These are phyloP conservation scores for Nomada flava DNA, from an alignment of 2,888 invertebrate species.

Conservation along the genomic window DNA sequence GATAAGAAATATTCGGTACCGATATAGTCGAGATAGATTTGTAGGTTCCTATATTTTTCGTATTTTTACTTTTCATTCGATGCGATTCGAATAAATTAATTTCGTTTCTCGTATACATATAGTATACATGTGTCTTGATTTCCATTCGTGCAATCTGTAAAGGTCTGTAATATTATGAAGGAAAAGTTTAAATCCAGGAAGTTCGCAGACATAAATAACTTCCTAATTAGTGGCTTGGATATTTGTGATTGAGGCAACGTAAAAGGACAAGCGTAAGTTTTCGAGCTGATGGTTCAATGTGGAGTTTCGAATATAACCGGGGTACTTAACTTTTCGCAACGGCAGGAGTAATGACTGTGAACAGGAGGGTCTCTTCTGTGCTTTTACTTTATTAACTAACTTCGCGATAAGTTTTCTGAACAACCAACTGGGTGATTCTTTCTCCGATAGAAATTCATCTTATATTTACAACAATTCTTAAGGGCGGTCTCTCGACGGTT, in stretches of 20 bases:
- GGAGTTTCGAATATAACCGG: constrained; percentile 16
- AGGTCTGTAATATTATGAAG: neutral
- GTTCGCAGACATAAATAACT: constrained; percentile 18
- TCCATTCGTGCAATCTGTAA: neutral
- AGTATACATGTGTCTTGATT: neutral
- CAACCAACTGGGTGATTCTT: neutral
- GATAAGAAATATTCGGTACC: constrained; percentile 30
- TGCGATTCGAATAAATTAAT: neutral
- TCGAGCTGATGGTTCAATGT: constrained; percentile 10
- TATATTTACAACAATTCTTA: neutral
- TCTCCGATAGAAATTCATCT: neutral
- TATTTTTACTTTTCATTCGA: too few species aligned
- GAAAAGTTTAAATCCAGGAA: neutral
- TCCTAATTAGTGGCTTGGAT: constrained; percentile 19
- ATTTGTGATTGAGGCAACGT: constrained; percentile 6
- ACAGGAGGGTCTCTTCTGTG: neutral
- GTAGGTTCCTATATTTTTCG: neutral
- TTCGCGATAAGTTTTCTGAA: constrained; percentile 1
- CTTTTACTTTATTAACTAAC: constrained; percentile 32
- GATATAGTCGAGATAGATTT: constrained; percentile 20
- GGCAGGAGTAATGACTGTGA: neutral
- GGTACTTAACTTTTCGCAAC: constrained; percentile 18
- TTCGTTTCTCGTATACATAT: neutral
- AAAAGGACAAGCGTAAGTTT: constrained; percentile 23
- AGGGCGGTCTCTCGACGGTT: neutral